These are phyloP conservation scores for Itoplectis maculator DNA, from an alignment of 2,888 invertebrate genomes.

Conservation along the genomic window DNA sequence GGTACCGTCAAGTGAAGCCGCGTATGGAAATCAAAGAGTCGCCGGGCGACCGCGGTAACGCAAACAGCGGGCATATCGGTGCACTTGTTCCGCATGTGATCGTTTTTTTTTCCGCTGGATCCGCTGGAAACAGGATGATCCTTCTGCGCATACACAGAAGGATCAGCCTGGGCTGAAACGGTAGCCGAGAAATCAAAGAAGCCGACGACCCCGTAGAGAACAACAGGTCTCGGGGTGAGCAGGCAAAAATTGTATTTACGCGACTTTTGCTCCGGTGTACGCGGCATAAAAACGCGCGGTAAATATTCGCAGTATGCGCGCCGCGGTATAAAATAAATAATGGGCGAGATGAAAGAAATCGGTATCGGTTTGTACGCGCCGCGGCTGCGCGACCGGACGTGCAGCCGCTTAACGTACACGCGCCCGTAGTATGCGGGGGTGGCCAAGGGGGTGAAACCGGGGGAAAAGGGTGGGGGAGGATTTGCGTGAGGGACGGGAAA, in stretches of 20 bases:
- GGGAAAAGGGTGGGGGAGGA: too few relatives aligned
- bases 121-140: neutral
- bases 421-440: slow-evolving; percentile 52
- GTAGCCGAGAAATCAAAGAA: slow-evolving; percentile 18
- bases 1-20: neutral
- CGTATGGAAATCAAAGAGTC: slow-evolving; percentile 9
- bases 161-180: too few relatives aligned
- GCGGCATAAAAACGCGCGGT: slow-evolving; percentile 1
- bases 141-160: neutral
- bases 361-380: slow-evolving; percentile 61
- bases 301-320: neutral
- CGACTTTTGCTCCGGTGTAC: neutral
- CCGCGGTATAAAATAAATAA: too few relatives aligned
- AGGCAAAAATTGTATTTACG: neutral
- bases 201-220: neutral
- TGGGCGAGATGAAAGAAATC: slow-evolving; percentile 54
- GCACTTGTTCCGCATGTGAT: neutral
- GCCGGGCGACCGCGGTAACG: neutral
- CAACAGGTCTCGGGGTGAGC: too few relatives aligned
- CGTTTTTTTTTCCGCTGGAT: neutral
- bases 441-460: slow-evolving; percentile 49
- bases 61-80: slow-evolving; percentile 1
- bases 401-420: slow-evolving; percentile 68
- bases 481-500: slow-evolving; percentile 15
- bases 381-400: slow-evolving; percentile 71